phyloP scores from a whole-genome alignment of 2,797 vertebrate species.

The Loris lydekkerianus region DNA sequence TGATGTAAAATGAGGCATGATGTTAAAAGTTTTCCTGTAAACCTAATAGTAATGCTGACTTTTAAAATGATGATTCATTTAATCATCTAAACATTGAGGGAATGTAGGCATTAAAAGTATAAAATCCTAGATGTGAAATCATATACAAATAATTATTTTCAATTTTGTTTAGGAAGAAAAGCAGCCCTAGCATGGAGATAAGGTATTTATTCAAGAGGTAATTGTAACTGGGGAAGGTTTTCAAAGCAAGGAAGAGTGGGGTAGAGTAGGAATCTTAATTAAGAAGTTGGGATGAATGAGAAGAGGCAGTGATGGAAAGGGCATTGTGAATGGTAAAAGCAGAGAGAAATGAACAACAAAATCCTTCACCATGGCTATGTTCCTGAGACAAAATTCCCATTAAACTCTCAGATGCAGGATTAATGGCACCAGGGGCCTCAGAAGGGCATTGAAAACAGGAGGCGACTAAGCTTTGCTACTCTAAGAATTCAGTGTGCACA shows the following conservation, averaged over 20 bases:
- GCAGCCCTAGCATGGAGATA: background rate
- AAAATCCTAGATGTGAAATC: conserved; percentile 52
- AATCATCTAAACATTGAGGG: conserved; percentile 11
- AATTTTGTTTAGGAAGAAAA: conserved; percentile 48
- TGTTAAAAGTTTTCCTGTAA: background rate
- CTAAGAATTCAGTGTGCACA: background rate
- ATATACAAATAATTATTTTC: conserved; percentile 51
- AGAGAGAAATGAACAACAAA: background rate
- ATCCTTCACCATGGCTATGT: background rate
- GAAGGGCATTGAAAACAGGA: background rate
- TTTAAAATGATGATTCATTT: conserved; percentile 48
- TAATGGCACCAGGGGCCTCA: background rate
- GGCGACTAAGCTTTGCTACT: background rate
- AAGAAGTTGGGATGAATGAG: conserved; percentile 26
- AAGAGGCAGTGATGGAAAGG: background rate
- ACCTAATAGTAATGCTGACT: background rate
- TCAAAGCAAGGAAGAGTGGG: background rate
- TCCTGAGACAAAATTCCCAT: background rate
- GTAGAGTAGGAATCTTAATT: background rate
- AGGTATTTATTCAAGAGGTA: background rate
- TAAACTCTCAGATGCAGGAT: background rate
- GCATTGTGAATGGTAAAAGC: background rate
- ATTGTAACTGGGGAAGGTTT: conserved; percentile 26
- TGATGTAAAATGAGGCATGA: conserved; percentile 39
- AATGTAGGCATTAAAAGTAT: background rate